Evolutionary conservation across 2,113 vertebrate species (phyloP).

Genomic region (Gallinago undulata): DNA sequence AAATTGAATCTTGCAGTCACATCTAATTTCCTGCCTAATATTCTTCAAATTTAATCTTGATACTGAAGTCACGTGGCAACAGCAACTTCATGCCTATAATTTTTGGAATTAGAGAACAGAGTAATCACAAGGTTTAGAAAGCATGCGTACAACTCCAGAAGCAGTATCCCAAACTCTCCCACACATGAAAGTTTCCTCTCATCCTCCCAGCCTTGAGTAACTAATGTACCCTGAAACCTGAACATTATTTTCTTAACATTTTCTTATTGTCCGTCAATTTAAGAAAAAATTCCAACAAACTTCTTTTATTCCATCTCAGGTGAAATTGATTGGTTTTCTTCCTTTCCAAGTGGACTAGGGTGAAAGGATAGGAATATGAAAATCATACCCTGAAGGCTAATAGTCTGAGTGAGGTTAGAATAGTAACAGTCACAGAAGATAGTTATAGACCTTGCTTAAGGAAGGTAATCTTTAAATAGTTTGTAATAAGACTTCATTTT

Average conservation of each 20-base stretch:
- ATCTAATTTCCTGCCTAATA: background rate
- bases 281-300: background rate
- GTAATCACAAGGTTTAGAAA: background rate
- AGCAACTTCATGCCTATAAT: background rate
- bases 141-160: rapidly evolving
- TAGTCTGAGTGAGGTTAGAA: background rate
- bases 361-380: background rate
- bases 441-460: background rate
- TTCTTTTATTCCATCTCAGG: background rate
- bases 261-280: background rate
- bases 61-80: background rate
- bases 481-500: background rate
- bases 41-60: background rate
- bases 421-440: background rate
- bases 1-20: background rate
- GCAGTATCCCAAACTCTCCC: background rate
- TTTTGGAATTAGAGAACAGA: background rate
- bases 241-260: background rate
- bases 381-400: background rate
- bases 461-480: background rate
- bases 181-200: background rate
- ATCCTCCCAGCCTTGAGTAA: background rate
- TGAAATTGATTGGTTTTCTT: background rate
- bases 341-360: background rate
- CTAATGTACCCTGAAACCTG: rapidly evolving